A percentile compares a stretch with the other conserved stretches of the same genome.
These are phyloP conservation scores for Agriopis marginaria DNA, from an alignment of 2,888 invertebrate genomes.

Conservation along the genomic window DNA sequence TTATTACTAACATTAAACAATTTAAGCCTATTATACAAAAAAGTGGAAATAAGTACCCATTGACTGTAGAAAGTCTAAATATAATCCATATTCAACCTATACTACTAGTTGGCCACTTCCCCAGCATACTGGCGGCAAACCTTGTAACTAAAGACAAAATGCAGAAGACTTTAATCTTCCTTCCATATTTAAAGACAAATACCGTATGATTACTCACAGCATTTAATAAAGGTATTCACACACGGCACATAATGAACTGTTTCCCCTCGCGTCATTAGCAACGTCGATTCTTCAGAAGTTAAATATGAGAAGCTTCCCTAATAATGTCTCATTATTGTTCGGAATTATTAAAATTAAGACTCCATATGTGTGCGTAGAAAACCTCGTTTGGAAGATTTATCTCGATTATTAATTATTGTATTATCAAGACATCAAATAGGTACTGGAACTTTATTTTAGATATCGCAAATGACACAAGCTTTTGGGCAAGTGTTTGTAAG, in stretches of 20 bases:
- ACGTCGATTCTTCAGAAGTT: conserved; percentile 78
- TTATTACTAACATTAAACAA: too few species aligned
- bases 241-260: conserved; percentile 32
- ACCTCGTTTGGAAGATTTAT: conserved; percentile 45
- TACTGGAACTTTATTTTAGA: neutral
- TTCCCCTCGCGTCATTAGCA: conserved; percentile 70
- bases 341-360: conserved; percentile 73
- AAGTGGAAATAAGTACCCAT: too few species aligned
- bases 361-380: conserved; percentile 43
- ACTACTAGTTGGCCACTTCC: too few species aligned
- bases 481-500: too few species aligned
- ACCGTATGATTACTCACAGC: conserved; percentile 37
- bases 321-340: conserved; percentile 81
- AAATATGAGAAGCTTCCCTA: conserved; percentile 72
- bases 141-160: neutral
- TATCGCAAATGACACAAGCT: too few species aligned
- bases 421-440: conserved; percentile 8
- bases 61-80: too few species aligned
- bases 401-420: conserved; percentile 44
- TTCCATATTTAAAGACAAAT: conserved; percentile 27
- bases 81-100: too few species aligned
- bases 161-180: conserved; percentile 3
- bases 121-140: too few species aligned
- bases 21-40: too few species aligned
- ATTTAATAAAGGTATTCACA: conserved; percentile 41